Percentiles rank a stretch among this genome's conserved stretches.
These are phyloP conservation scores for Ahaetulla prasina DNA, from an alignment of 2,113 vertebrate species.

Conservation along the genomic window DNA sequence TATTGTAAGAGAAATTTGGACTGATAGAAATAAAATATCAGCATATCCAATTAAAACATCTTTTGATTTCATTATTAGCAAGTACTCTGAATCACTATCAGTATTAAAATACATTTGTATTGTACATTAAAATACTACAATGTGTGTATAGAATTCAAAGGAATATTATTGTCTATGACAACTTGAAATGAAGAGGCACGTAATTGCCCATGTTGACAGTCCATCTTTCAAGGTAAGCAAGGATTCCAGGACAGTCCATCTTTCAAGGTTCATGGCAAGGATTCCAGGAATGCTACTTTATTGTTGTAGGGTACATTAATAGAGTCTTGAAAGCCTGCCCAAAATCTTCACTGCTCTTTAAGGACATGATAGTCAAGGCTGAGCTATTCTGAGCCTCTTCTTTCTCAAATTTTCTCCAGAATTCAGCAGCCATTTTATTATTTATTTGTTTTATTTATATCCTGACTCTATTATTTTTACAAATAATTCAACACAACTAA, in stretches of 20 bases:
- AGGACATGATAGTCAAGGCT: background rate
- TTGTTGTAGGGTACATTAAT: background rate
- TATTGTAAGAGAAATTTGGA: background rate
- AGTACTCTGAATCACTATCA: background rate
- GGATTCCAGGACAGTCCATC: too few relatives aligned
- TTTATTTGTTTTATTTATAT: too few relatives aligned
- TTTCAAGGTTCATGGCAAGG: background rate
- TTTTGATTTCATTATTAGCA: background rate
- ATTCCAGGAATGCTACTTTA: background rate
- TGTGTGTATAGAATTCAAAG: background rate
- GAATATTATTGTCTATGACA: background rate
- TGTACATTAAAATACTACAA: too few relatives aligned
- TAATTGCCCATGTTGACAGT: too few relatives aligned
- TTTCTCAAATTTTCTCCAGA: background rate
- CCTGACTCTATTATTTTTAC: too few relatives aligned
- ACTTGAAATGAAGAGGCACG: too few relatives aligned
- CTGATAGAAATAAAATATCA: background rate
- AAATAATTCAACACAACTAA: too few relatives aligned
- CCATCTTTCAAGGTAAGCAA: background rate
- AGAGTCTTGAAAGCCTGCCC: background rate
- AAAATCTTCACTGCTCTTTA: background rate
- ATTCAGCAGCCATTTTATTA: background rate
- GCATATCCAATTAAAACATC: background rate
- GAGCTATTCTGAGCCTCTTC: background rate
- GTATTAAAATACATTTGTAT: background rate